Evolutionary conservation across 2,888 invertebrate genomes (phyloP), one percentile per base, ranked within the genome.

Genomic region (Heliothis peltigera): DNA sequence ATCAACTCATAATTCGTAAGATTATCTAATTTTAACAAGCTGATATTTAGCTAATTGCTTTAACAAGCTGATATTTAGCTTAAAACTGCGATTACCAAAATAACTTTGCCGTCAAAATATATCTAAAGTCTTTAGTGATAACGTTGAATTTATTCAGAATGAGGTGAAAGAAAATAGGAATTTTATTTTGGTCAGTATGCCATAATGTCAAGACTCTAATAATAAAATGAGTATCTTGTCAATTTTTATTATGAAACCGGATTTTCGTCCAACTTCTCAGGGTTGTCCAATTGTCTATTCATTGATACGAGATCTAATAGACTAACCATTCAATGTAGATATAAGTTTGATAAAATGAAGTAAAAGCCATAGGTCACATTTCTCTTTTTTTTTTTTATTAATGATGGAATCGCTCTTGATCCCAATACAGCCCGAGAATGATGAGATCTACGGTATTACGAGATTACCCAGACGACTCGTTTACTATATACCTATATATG

Each of bases 181-280:
- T n/a, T n/a, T 15, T 39, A n/a, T 10, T 66, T 74, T 57, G 63
- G 55, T 61, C 55, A 59, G 65, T 64, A 83, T 74, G 84, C 79
- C 84, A 71, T 79, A 87, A 87, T 39, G 84, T 88, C 85, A 84
- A 60, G 68, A 73, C 46, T 69, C 55, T 56, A 22, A 70, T 64
- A 81, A 85, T 72, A 42, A 59, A 64, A 53, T 74, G 17, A 73
- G n/a, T 25, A 44, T 52, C 62, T 69, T 51, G 54, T 67, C 3
- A 65, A 51, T 61, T 63, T n/a, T 72, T 66, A 18, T 43, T 46
- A 17, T 42, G 43, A 21, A 49, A 65, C 7, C 19, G 0, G 39
- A 53, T 55, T 53, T 22, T 19, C 1, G 42, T 12, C 0, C 35
- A 32, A 8, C 0, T 19, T 6, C 1, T 0, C 4, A 39, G 47